Conservation (phyloP, 2,113 vertebrate species). For the Nothocercus nigrocapillus region DNA sequence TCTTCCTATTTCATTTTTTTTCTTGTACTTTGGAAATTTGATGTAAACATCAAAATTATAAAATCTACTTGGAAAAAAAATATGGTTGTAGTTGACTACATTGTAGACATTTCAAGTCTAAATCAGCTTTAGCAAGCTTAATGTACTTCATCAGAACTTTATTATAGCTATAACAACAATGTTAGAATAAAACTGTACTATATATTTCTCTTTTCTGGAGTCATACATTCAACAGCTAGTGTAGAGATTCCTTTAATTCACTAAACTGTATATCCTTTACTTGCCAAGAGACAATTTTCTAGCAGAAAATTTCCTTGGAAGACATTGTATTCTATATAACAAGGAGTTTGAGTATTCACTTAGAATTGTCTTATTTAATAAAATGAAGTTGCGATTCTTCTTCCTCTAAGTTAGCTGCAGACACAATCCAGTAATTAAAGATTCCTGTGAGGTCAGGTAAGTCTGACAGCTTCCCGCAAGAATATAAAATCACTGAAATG, state of each 20-base stretch:
- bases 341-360: background rate
- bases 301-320: background rate
- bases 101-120: conserved; percentile 46
- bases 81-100: conserved; percentile 46
- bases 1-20: conserved; percentile 57
- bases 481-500: background rate
- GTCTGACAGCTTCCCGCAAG: background rate
- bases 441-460: background rate
- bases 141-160: conserved; percentile 44
- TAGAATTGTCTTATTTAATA: background rate
- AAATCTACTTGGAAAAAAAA: conserved; percentile 20
- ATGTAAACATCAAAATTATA: conserved; percentile 60
- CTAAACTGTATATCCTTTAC: background rate
- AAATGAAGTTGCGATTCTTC: background rate
- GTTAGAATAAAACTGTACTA: conserved; percentile 63
- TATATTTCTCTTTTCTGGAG: conserved; percentile 46
- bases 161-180: conserved; percentile 55
- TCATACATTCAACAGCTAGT: conserved; percentile 50
- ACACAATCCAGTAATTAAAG: background rate
- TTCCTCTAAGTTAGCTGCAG: background rate
- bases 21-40: conserved; percentile 60
- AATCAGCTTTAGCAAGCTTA: conserved; percentile 55
- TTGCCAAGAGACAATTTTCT: background rate
- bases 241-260: conserved; percentile 2
- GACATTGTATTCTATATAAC: background rate